Conservation (phyloP, 1,140 invertebrate genomes). For the Diachasmimorpha longicaudata region DNA sequence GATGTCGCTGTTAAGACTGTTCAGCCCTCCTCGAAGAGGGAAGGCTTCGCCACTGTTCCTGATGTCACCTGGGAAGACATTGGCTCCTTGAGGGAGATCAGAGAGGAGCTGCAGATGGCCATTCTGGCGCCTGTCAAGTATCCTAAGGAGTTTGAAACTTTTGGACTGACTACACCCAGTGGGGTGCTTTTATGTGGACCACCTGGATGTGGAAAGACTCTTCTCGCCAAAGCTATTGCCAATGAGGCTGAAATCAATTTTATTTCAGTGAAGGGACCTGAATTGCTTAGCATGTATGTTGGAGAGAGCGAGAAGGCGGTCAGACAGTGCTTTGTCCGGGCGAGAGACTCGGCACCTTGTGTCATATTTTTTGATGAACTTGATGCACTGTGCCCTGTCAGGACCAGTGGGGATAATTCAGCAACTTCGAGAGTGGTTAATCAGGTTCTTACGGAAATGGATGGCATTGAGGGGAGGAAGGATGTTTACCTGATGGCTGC, state of each 20-base stretch:
- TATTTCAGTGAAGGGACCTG: constrained; percentile 96
- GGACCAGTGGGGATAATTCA: constrained; percentile 77
- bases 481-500: constrained; percentile 95
- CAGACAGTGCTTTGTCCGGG: constrained; percentile 91
- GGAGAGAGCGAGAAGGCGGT: constrained; percentile 98
- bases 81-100: constrained; percentile 87
- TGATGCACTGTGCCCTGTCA: constrained; percentile 92
- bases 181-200: constrained; percentile 93
- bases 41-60: constrained; percentile 97
- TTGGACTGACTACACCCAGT: constrained; percentile 81
- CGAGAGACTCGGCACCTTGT: constrained; percentile 93
- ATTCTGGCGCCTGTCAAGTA: constrained; percentile 93
- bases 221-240: constrained; percentile 91
- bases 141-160: constrained; percentile 75
- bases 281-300: constrained; percentile 98
- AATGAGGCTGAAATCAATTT: constrained; percentile 98
- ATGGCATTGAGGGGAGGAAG: constrained; percentile 88
- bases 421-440: constrained; percentile 89
- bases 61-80: constrained; percentile 98
- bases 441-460: constrained; percentile 98
- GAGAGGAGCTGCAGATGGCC: constrained; percentile 87
- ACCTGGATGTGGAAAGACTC: constrained; percentile 93
- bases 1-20: constrained; percentile 79
- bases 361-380: constrained; percentile 99
- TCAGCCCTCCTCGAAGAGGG: constrained; percentile 92